Percentiles rank a stretch among this genome's conserved stretches.
These are phyloP conservation scores for Pristis pectinata DNA, from an alignment of 2,797 vertebrate genomes.

Conservation along the genomic window DNA sequence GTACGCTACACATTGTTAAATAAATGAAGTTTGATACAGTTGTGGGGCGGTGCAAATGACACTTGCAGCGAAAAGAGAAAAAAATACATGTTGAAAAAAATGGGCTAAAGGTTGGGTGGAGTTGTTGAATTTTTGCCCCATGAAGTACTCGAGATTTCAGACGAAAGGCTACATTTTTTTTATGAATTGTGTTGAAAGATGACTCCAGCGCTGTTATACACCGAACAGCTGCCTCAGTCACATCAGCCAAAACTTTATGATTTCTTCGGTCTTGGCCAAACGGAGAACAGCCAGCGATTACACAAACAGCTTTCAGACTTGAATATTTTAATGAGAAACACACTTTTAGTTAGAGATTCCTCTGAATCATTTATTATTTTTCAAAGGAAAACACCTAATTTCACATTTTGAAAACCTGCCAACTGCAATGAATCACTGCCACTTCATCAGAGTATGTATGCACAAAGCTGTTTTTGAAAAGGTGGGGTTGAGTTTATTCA, in stretches of 20 bases:
- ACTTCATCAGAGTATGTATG: neutral
- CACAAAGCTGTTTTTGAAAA: neutral
- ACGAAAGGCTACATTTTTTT: neutral
- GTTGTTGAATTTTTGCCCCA: neutral
- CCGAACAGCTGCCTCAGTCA: conserved; percentile 25
- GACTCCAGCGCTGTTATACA: neutral
- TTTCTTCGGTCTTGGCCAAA: conserved; percentile 4
- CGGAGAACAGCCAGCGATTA: neutral
- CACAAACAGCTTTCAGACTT: neutral
- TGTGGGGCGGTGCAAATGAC: neutral
- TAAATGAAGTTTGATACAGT: neutral
- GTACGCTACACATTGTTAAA: neutral
- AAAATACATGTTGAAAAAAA: neutral
- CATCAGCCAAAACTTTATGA: neutral
- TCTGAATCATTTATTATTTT: neutral
- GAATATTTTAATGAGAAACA: neutral
- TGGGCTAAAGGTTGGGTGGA: conserved; percentile 31
- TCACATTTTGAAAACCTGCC: neutral
- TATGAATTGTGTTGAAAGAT: conserved; percentile 2
- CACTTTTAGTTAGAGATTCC: neutral
- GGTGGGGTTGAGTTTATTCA: neutral
- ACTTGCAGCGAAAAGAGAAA: neutral
- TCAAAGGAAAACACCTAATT: neutral
- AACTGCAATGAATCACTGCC: neutral
- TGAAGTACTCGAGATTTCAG: conserved; percentile 22